Base-by-base conservation (phyloP, 1,140 invertebrate genomes). In the Microvelia longipes region DNA sequence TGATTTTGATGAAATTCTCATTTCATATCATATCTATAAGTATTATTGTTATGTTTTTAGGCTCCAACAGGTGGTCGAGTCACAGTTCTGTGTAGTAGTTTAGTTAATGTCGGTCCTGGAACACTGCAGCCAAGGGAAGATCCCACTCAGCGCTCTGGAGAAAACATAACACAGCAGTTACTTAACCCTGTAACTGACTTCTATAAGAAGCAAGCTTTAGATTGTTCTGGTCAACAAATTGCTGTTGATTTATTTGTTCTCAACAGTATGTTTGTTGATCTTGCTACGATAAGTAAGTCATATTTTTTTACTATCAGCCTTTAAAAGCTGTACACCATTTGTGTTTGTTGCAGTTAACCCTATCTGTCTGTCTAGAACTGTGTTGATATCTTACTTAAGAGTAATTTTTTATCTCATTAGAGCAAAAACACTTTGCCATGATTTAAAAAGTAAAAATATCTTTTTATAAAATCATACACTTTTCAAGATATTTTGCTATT, bases 101-200 rank as follows among this genome's bases (percentile, higher is more conserved):
- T 98, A 75, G 96, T 97, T 15, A 97, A 90, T 77, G 77, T 90
- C 70, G 97, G 97, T 5, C 92, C 93, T 1, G 96, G 96, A 24
- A 85, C 89, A 13, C 80, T 99, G 69, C 88, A 90, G 71, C 79
- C 86, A 13, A 85, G 91, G 82, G 95, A 98, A 82, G 90, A 96
- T 81, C 90, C 91, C 1, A 91, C 90, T 75, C 86, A 88, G 71
- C 83, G 92, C 70, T 87, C 91, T 5, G 85, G 85, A 2, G 91
- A 92, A 76, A 91, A 92, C 70, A 86, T 90, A 63, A 84, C 85
- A 0, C 89, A 93, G 78, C n/a, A 63, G 0, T 35, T 69, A n/a
- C 81, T 98, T 68, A 94, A 93, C 80, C 96, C 96, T 25, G 91
- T 91, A 0, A 98, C 92, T 15, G 98, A 99, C 81, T 99, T 98